A percentile compares a stretch with the other conserved stretches of the same genome.
These are phyloP conservation scores for Sesia apiformis DNA, from an alignment of 2,888 invertebrate genomes.

Conservation along the genomic window DNA sequence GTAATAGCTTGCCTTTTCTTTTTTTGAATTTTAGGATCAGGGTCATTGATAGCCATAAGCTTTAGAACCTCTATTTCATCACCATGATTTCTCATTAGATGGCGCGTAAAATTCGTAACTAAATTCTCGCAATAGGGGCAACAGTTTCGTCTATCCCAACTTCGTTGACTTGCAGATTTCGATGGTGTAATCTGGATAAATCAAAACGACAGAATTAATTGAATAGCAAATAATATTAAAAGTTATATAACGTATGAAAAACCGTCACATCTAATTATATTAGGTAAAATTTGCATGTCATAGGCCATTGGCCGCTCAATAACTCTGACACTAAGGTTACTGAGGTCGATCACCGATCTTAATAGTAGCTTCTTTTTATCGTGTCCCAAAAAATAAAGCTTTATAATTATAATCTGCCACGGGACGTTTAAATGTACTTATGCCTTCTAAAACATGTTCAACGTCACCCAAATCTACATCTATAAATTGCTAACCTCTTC, in stretches of 20 bases:
- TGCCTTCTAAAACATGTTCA: not conserved
- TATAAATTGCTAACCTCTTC: not conserved
- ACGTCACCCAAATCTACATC: not conserved
- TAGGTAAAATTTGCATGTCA: not conserved
- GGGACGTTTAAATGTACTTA: not conserved
- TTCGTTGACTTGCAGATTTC: not conserved
- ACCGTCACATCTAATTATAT: not conserved
- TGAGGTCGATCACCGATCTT: not conserved
- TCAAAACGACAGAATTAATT: not conserved
- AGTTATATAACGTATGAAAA: not conserved
- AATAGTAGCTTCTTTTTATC: not conserved
- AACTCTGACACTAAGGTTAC: not conserved
- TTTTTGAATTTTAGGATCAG: not conserved
- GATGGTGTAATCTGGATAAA: not conserved
- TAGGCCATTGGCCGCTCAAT: not conserved
- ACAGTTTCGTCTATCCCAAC: not conserved
- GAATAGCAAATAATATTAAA: not conserved
- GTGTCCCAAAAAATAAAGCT: not conserved
- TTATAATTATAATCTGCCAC: not conserved
- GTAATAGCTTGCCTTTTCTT: not conserved
- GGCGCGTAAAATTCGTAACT: not conserved
- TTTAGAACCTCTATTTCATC: not conserved
- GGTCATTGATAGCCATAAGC: not conserved
- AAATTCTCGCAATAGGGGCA: not conserved
- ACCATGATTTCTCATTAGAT: not conserved